These are phyloP conservation scores for Sebastes itinus DNA, from an alignment of 2,797 vertebrate genomes.

Conservation along the genomic window DNA sequence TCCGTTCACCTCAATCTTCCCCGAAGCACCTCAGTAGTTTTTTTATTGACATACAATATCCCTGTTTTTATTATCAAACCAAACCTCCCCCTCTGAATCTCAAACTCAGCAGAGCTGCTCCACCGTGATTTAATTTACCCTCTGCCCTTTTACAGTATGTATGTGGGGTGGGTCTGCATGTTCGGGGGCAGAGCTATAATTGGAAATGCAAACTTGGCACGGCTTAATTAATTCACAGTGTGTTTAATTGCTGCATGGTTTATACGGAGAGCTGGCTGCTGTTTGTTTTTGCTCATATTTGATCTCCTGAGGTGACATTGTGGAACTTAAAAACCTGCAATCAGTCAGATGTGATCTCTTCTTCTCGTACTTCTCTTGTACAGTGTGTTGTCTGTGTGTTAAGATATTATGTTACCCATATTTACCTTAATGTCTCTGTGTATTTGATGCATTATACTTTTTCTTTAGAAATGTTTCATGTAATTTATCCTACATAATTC, in stretches of 20 bases:
- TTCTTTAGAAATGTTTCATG: not conserved
- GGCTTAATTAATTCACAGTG: conserved; percentile 64
- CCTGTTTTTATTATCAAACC: conserved; percentile 61
- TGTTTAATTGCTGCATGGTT: conserved; percentile 65
- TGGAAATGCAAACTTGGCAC: conserved; percentile 63
- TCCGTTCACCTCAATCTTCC: conserved; percentile 33
- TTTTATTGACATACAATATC: conserved; percentile 39
- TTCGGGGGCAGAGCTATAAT: conserved; percentile 52
- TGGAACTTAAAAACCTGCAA: not conserved
- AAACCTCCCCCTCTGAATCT: conserved; percentile 47
- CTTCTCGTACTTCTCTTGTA: not conserved
- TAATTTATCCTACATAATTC: not conserved
- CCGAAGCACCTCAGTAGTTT: conserved; percentile 29
- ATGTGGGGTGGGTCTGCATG: conserved; percentile 24
- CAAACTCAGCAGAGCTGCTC: conserved; percentile 34
- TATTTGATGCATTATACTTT: not conserved
- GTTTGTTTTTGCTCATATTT: conserved; percentile 28
- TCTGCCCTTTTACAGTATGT: conserved; percentile 41
- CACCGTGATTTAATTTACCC: conserved; percentile 57
- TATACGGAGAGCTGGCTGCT: conserved; percentile 12
- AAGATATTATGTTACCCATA: no score
- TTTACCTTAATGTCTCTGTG: not conserved
- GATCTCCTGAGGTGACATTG: conserved; percentile 38
- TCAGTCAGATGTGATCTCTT: not conserved
- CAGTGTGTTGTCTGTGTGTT: not conserved